A percentile compares a stretch with the other conserved stretches of the same genome.
Conservation (phyloP, 2,888 invertebrate genomes). For the Cataglyphis rosenhaueri region DNA sequence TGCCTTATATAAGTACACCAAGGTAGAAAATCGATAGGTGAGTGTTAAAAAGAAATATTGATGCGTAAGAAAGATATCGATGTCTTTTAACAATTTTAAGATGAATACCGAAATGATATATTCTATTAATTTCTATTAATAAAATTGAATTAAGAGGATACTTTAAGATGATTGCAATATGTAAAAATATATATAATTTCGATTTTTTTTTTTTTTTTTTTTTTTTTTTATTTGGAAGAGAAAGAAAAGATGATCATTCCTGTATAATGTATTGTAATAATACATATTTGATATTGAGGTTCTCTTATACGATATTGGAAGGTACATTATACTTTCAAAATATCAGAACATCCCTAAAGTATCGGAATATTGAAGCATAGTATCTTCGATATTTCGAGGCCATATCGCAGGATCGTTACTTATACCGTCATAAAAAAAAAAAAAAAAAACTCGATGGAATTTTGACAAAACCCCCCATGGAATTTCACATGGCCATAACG, state of each 20-base stretch:
- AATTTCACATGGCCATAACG: conserved; percentile 14
- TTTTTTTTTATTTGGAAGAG: neutral
- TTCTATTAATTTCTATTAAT: neutral
- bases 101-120: neutral
- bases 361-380: conserved; percentile 22
- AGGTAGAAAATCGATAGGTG: neutral
- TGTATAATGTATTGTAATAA: neutral
- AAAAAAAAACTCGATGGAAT: neutral
- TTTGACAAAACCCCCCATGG: neutral
- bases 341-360: conserved; percentile 21
- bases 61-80: neutral
- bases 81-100: neutral
- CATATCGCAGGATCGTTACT: conserved; percentile 2
- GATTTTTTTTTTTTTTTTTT: neutral
- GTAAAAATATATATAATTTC: conserved; percentile 4
- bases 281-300: conserved; percentile 7
- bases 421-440: neutral
- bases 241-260: neutral
- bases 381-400: conserved; percentile 31
- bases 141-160: neutral
- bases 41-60: conserved; percentile 5
- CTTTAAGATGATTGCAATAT: neutral
- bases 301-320: conserved; percentile 7
- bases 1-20: neutral
- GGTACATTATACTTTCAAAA: conserved; percentile 45